Conservation (phyloP, 2,888 invertebrate species). For the Taphrorychus bicolor region DNA sequence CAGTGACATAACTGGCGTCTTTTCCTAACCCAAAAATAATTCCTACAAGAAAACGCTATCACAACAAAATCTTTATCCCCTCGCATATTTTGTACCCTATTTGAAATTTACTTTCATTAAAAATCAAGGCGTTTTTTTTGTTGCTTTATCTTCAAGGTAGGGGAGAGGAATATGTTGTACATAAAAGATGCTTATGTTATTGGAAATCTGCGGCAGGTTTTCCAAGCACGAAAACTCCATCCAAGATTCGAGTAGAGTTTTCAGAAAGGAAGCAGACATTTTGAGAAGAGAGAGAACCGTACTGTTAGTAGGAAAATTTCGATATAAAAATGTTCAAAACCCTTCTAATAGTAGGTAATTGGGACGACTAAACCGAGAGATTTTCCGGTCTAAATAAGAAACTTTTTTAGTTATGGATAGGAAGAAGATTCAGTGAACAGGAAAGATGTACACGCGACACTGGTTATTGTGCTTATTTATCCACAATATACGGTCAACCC, state of each 20-base stretch:
- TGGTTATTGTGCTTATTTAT: no score
- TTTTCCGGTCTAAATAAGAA: conserved; percentile 3
- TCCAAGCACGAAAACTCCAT: neutral
- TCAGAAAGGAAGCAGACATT: neutral
- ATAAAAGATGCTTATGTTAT: neutral
- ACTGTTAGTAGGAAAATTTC: no score
- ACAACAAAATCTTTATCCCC: neutral
- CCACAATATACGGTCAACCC: no score
- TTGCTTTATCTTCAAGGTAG: neutral
- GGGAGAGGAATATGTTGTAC: neutral
- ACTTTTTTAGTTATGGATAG: neutral
- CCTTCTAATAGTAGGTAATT: neutral
- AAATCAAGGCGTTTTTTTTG: neutral
- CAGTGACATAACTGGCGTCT: neutral
- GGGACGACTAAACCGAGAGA: neutral
- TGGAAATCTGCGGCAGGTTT: neutral
- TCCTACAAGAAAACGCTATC: neutral
- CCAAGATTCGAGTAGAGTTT: neutral
- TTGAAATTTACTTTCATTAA: neutral
- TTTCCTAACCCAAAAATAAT: no score
- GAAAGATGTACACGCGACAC: neutral
- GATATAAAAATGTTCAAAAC: neutral
- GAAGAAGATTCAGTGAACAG: neutral
- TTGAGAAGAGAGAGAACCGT: no score
- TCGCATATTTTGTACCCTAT: neutral